Evolutionary conservation across 2,888 invertebrate genomes (phyloP).

Genomic region (Serripes groenlandicus): DNA sequence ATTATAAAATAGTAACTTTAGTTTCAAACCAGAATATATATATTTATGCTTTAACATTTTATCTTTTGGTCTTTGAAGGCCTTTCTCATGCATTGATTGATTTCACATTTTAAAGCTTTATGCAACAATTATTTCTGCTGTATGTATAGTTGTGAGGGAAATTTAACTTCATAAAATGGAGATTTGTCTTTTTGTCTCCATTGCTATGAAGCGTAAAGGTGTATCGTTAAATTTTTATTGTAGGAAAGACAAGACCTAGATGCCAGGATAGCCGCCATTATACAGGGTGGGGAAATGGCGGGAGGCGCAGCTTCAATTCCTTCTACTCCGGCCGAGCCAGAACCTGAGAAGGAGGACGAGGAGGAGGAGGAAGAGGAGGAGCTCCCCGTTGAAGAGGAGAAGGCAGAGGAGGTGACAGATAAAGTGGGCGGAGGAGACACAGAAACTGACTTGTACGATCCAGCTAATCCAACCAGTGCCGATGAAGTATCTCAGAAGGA

Average conservation of each 20-base stretch:
- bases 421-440: slow-evolving; percentile 2
- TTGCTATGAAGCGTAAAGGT: too few species aligned
- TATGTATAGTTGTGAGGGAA: too few species aligned
- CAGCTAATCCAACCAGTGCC: slow-evolving; percentile 59
- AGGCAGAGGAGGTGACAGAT: background rate
- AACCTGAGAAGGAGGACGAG: background rate
- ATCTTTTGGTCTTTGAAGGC: too few species aligned
- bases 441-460: slow-evolving; percentile 56
- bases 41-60: too few species aligned
- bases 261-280: slow-evolving; percentile 84
- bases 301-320: background rate
- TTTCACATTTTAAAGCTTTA: too few species aligned
- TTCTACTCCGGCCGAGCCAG: background rate
- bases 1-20: too few species aligned
- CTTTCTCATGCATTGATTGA: too few species aligned
- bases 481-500: slow-evolving; percentile 29
- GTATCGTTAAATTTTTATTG: too few species aligned
- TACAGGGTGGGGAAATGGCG: slow-evolving; percentile 71
- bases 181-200: too few species aligned
- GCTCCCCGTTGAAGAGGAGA: background rate
- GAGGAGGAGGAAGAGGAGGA: background rate
- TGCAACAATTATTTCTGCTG: too few species aligned
- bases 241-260: slow-evolving; percentile 83
- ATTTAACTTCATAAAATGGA: too few species aligned
- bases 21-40: too few species aligned